phyloP scores from a whole-genome alignment of 1,140 invertebrate genomes.

The Mylabris phalerata region DNA sequence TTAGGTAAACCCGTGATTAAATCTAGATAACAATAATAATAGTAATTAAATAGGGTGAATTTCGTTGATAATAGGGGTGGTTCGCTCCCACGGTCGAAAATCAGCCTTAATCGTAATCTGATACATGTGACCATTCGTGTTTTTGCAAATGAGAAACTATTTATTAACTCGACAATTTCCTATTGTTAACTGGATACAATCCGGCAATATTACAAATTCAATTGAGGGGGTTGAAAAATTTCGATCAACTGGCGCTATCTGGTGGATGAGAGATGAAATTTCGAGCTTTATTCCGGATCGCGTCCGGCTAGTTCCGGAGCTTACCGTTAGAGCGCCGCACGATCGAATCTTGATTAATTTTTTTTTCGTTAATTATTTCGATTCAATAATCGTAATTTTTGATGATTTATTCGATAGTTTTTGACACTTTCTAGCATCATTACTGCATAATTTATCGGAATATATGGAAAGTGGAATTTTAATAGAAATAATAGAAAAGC shows the following conservation, averaged over 20 bases:
- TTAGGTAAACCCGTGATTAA: conserved; percentile 4
- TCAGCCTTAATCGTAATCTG: conserved; percentile 25
- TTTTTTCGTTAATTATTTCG: too few relatives aligned
- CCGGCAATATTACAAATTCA: too few relatives aligned
- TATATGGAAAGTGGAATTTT: too few relatives aligned
- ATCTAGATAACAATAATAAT: conserved; percentile 21
- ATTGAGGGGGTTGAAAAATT: not conserved
- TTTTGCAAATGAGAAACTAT: conserved; percentile 36
- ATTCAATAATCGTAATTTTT: too few relatives aligned
- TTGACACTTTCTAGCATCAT: conserved; percentile 9
- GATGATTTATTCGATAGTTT: not conserved
- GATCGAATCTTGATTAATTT: too few relatives aligned
- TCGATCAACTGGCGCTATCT: not conserved
- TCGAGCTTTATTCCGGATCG: too few relatives aligned
- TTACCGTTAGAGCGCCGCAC: too few relatives aligned
- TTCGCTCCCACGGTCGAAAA: conserved; percentile 31
- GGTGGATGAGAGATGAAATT: not conserved
- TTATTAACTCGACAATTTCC: conserved; percentile 18
- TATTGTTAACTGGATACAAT: conserved; percentile 5
- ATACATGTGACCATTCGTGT: conserved; percentile 30
- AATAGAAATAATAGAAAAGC: too few relatives aligned
- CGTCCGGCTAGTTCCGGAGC: too few relatives aligned
- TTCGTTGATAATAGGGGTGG: conserved; percentile 25
- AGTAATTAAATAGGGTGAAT: conserved; percentile 25
- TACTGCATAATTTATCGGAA: conserved; percentile 8